Evolutionary conservation across 2,888 invertebrate species (phyloP), one percentile per base, ranked within the genome.

Genomic region (Colletes collaris): DNA sequence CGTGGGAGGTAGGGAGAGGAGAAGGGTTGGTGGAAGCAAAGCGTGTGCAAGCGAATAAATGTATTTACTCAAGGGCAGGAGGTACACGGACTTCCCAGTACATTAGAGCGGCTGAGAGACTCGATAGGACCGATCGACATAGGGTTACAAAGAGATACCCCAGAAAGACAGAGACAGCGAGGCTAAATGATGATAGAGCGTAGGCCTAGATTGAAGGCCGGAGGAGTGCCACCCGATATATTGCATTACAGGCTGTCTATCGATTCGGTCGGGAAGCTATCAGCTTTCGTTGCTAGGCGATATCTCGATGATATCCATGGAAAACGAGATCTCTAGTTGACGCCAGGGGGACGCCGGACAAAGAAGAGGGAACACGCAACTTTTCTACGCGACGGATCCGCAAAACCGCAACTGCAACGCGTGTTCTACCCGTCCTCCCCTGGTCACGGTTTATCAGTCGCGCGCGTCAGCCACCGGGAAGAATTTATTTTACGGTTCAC

Each of bases 261-360:
- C 89, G 91, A 91, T 90, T 89, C 85, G 85, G 71, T 76, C 85
- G 27, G 27, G 84, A 84, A 89, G 88, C 89, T 91, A 91, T 91
- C 90, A 88, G 91, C 87, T 91, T 89, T 90, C 91, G 92, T 91
- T 91, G 92, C 92, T 90, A 91, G 90, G 91, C 87, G 89, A 91
- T 91, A 91, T 91, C 89, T 87, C 85, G 87, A 89, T 87, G 88
- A 90, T 90, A 88, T 88, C 87, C 86, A 77, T 78, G 79, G 73
- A 71, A 66, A 56, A 52, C 16, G 46, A 50, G 44, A 52, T 8
- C 8, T 8, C 44, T 6, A 27, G 40, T 7, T 7, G 40, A 40
- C 7, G 62, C 2, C 13, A 27, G 27, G 13, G 44, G 58, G 13
- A 40, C 4, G 4, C 40, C 40, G 4, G 46, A 70, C 16, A 40